Evolutionary conservation across 2,113 vertebrate species (phyloP), one percentile per base, ranked within the genome.

Genomic region (Leptodactylus fuscus): DNA sequence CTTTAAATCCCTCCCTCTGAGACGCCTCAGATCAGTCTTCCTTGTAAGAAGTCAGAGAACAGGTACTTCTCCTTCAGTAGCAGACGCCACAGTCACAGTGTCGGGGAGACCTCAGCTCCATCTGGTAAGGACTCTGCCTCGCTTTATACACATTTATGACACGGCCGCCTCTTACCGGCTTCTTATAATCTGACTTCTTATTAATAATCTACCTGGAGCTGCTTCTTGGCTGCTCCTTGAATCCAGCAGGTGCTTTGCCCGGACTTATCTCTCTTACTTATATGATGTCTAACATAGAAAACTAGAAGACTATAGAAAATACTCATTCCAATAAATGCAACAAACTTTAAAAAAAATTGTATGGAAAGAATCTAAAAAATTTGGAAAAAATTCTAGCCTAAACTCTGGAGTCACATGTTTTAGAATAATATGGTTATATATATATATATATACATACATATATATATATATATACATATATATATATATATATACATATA

Each of bases 1-100:
- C 94, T 93, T 94, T 93, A 97, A 94, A 96, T 96, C 93, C 95
- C 97, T 93, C 97, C 97, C 96, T 94, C 93, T 88, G 88, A 91
- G 92, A 92, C 95, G 94, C 92, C 91, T 10, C 16, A 12, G 60
- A 29, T 95, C 94, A 96, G 92, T 95, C 92, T 91, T 95, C 94
- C 93, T 88, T 90, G 93, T 91, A 92, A 91, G 93, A 85, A 88
- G 93, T 91, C 89, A 92, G 91, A 91, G 90, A 92, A 92, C 93
- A 95, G 92, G 91, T 92, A 91, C 93, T 91, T 91, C 92, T 91
- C 88, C 53, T 13, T 3, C 77, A 10, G 22, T 53, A 60, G 53
- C 53, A 9, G n/a, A n/a, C n/a, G n/a, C n/a, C n/a, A n/a, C n/a
- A n/a, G 18, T 2, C 5, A 2, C 71, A 3, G 22, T 51, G 27